These are phyloP conservation scores for Tamandua tetradactyla DNA, from an alignment of 2,797 vertebrate genomes.

Conservation along the genomic window DNA sequence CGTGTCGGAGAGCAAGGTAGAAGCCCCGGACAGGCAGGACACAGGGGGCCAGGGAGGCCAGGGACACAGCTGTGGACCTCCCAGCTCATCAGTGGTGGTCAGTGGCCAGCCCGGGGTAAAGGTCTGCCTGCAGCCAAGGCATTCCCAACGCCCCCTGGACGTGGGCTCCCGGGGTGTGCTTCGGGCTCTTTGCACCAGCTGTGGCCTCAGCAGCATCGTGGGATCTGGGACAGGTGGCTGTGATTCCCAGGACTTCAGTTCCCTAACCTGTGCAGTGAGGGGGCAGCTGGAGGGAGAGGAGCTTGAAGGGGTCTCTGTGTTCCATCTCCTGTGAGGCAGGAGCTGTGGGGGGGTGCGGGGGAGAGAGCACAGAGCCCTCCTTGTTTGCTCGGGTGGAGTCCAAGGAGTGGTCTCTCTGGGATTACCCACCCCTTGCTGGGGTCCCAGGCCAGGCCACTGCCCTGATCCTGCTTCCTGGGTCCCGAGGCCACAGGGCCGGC, in stretches of 20 bases:
- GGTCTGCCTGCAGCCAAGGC: neutral
- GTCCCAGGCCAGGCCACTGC: neutral
- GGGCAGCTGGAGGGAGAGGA: neutral
- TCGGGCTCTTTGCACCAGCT: neutral
- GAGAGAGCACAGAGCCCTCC: neutral
- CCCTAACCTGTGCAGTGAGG: neutral
- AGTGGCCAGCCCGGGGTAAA: neutral
- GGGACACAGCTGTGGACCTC: neutral
- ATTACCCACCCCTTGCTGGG: neutral
- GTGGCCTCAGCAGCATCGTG: neutral
- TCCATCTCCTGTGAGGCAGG: neutral
- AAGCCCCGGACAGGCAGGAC: too few relatives aligned
- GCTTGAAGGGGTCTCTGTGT: neutral
- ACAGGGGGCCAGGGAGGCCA: neutral
- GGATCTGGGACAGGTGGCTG: neutral
- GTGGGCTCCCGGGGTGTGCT: fast-evolving
- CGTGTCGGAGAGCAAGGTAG: neutral
- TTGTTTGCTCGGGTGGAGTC: neutral
- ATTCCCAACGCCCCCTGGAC: neutral
- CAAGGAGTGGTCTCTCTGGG: neutral
- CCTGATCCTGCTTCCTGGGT: neutral
- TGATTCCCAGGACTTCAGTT: neutral
- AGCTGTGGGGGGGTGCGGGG: too few relatives aligned
- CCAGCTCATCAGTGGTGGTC: neutral
- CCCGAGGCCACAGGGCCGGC: neutral